Conservation (phyloP, 1,140 invertebrate species). For the Oscheius sp. region DNA sequence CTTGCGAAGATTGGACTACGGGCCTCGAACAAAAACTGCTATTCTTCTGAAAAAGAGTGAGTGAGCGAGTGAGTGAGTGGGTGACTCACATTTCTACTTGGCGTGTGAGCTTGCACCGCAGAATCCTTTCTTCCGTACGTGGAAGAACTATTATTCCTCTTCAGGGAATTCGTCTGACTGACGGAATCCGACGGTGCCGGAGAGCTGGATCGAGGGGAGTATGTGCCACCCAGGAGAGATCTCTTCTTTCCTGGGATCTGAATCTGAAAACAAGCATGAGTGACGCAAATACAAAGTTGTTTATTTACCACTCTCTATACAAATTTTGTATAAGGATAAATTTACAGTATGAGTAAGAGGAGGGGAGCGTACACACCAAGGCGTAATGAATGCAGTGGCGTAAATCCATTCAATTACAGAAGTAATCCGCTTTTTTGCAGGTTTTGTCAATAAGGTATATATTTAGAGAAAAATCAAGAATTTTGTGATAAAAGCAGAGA, state of each 20-base stretch:
- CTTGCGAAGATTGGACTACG: conserved; percentile 51
- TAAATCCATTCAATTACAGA: no score
- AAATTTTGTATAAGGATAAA: no score
- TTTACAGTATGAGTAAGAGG: no score
- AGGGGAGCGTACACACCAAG: no score
- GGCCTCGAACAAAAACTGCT: conserved; percentile 17
- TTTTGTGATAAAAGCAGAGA: no score
- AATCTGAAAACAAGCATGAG: conserved; percentile 17
- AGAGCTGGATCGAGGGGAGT: conserved; percentile 50
- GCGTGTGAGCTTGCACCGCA: conserved; percentile 38
- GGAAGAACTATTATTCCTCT: conserved; percentile 49
- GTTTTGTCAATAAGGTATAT: no score
- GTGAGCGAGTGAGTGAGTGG: not conserved
- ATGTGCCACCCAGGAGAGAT: conserved; percentile 18
- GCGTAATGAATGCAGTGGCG: no score
- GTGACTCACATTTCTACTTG: conserved; percentile 44
- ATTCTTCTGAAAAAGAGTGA: not conserved
- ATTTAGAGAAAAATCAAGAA: no score
- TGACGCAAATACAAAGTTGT: no score
- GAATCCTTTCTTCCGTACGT: conserved; percentile 44
- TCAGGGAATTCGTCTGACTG: conserved; percentile 54
- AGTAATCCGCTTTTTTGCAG: no score
- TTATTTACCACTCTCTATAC: no score
- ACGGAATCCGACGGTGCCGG: conserved; percentile 47
- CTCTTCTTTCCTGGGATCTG: conserved; percentile 25